These are phyloP conservation scores for Trematomus loennbergii DNA, from an alignment of 2,113 vertebrate species.

Conservation along the genomic window DNA sequence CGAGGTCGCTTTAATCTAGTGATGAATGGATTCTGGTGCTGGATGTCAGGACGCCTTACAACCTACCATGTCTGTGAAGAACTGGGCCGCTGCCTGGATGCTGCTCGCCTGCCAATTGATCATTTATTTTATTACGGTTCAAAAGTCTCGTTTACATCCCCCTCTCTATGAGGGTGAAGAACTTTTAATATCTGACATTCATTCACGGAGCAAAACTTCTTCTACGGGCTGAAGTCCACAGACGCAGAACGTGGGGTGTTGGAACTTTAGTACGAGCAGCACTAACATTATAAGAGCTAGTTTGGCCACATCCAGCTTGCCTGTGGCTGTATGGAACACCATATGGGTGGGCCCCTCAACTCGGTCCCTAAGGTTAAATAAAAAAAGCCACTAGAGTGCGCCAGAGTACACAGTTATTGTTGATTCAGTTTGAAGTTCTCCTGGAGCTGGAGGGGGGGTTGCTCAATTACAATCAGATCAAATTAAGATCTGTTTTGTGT, in stretches of 20 bases:
- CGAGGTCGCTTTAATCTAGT: slow-evolving; percentile 66
- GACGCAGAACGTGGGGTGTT: slow-evolving; percentile 37
- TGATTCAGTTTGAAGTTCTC: slow-evolving; percentile 51
- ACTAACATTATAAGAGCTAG: slow-evolving; percentile 59
- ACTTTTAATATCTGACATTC: slow-evolving; percentile 52
- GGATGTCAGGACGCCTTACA: slow-evolving; percentile 56
- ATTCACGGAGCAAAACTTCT: slow-evolving; percentile 26
- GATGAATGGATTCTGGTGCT: slow-evolving; percentile 67
- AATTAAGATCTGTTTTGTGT: slow-evolving; percentile 52
- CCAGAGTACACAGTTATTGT: slow-evolving; percentile 78
- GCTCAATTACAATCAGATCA: slow-evolving; percentile 60
- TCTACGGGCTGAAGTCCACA: slow-evolving; percentile 6
- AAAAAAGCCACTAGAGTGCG: slow-evolving; percentile 74
- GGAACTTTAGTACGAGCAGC: slow-evolving; percentile 33
- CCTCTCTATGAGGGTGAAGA: slow-evolving; percentile 37
- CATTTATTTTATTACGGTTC: slow-evolving; percentile 71
- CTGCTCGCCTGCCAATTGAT: slow-evolving; percentile 53
- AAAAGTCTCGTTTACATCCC: slow-evolving; percentile 53
- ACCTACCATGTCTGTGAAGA: slow-evolving; percentile 56
- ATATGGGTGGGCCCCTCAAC: slow-evolving; percentile 64
- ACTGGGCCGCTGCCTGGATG: slow-evolving; percentile 59
- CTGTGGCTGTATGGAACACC: slow-evolving; percentile 33
- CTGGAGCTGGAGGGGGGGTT: neutral
- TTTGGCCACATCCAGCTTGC: slow-evolving; percentile 50
- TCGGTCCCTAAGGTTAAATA: slow-evolving; percentile 30